These are phyloP conservation scores for Crypturellus undulatus DNA, from an alignment of 2,113 vertebrate genomes.

Conservation along the genomic window DNA sequence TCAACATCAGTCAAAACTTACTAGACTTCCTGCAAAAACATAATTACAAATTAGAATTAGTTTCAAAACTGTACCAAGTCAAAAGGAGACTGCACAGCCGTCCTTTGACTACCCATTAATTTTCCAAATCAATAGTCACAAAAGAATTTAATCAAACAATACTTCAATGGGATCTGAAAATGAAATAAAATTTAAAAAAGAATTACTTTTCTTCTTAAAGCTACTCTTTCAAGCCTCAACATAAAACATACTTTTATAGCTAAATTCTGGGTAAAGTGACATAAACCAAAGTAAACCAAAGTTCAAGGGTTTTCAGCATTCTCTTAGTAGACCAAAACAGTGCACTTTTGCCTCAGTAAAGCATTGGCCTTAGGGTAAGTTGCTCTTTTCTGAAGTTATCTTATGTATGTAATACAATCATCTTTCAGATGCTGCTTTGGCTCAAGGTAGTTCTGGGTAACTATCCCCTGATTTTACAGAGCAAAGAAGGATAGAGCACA, in stretches of 20 bases:
- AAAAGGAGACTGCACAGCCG: background rate
- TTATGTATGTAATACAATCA: background rate
- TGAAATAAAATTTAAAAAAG: background rate
- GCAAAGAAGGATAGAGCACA: background rate
- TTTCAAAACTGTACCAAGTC: background rate
- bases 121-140: constrained; percentile 31
- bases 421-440: background rate
- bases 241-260: background rate
- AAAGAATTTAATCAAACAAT: constrained; percentile 30
- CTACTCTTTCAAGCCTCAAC: background rate
- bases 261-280: background rate
- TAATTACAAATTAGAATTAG: background rate
- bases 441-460: background rate
- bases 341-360: background rate
- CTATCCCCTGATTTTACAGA: background rate
- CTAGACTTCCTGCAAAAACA: background rate
- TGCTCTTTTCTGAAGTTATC: background rate
- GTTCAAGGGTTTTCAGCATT: background rate
- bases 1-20: constrained; percentile 6
- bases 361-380: background rate
- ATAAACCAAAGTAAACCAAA: background rate
- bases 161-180: background rate
- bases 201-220: constrained; percentile 6
- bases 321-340: background rate
- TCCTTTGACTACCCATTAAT: background rate